Evolutionary conservation across 2,113 vertebrate species (phyloP).

Genomic region (Tonatia bakeri): DNA sequence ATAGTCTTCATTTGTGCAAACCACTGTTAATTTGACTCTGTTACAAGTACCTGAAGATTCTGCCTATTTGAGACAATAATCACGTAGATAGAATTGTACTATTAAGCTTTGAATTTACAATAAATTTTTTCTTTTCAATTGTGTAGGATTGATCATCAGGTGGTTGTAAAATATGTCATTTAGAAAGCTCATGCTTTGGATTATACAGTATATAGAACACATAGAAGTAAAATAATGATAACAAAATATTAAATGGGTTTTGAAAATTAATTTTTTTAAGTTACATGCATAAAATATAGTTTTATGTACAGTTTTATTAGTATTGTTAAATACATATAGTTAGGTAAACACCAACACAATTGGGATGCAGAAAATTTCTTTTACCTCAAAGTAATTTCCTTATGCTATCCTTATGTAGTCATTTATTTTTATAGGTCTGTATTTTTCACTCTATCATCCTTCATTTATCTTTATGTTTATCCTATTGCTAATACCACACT

Average conservation of each 20-base stretch:
- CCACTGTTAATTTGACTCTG: not conserved
- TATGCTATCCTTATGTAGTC: not conserved
- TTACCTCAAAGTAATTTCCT: not conserved
- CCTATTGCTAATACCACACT: not conserved
- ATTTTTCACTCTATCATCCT: not conserved
- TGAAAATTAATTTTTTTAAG: conserved; percentile 12
- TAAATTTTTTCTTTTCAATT: conserved; percentile 12
- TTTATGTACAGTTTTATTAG: not conserved
- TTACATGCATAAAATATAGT: not conserved
- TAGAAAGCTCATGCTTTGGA: conserved; percentile 30
- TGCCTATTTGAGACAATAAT: not conserved
- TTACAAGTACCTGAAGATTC: not conserved
- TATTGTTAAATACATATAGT: not conserved
- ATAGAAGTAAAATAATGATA: conserved; percentile 67
- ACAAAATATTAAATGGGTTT: conserved; percentile 57
- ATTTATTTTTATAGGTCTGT: not conserved
- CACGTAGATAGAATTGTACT: not conserved
- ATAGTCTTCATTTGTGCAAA: not conserved
- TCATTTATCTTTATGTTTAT: not conserved
- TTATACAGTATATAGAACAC: conserved; percentile 53
- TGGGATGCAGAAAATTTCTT: not conserved
- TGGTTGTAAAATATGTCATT: conserved; percentile 30
- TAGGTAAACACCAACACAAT: not conserved
- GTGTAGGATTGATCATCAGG: conserved; percentile 43
- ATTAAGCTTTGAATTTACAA: conserved; percentile 42